phyloP scores from a whole-genome alignment of 2,113 vertebrate species.

The Dipodomys spectabilis region DNA sequence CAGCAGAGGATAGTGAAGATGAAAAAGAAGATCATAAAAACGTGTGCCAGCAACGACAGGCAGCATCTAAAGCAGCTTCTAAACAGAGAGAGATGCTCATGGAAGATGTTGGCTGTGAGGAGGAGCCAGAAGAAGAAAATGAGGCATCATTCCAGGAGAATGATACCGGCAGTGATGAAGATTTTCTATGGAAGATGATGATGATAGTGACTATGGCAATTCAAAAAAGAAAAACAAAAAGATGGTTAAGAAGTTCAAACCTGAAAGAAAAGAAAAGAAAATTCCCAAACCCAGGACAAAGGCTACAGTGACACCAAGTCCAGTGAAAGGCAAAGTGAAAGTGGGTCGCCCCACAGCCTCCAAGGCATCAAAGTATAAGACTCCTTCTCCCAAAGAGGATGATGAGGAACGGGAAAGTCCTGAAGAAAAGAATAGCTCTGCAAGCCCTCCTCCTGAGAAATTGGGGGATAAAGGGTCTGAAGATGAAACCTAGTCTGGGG shows the following conservation, averaged over 20 bases:
- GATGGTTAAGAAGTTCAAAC: slow-evolving; percentile 93
- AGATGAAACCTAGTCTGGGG: slow-evolving; percentile 97
- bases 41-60: slow-evolving; percentile 96
- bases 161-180: slow-evolving; percentile 98
- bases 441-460: slow-evolving; percentile 92
- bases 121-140: slow-evolving; percentile 95
- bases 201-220: slow-evolving; percentile 98
- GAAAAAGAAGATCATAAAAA: slow-evolving; percentile 92
- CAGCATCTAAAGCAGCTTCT: slow-evolving; percentile 97
- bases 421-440: slow-evolving; percentile 91
- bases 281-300: slow-evolving; percentile 99
- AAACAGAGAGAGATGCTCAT: slow-evolving; percentile 98
- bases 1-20: slow-evolving; percentile 85
- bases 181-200: slow-evolving; percentile 99
- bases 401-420: slow-evolving; percentile 94
- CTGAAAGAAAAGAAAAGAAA: slow-evolving; percentile 98
- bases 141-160: slow-evolving; percentile 94
- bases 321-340: slow-evolving; percentile 98
- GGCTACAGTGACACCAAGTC: slow-evolving; percentile 99
- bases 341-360: slow-evolving; percentile 94
- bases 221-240: slow-evolving; percentile 99
- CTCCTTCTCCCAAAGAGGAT: slow-evolving; percentile 95
- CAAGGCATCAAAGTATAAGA: slow-evolving; percentile 96
- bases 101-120: slow-evolving; percentile 96
- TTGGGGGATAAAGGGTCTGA: slow-evolving; percentile 96